These are phyloP conservation scores for Lepisosteus oculatus DNA, from an alignment of 2,113 vertebrate genomes.

Conservation along the genomic window DNA sequence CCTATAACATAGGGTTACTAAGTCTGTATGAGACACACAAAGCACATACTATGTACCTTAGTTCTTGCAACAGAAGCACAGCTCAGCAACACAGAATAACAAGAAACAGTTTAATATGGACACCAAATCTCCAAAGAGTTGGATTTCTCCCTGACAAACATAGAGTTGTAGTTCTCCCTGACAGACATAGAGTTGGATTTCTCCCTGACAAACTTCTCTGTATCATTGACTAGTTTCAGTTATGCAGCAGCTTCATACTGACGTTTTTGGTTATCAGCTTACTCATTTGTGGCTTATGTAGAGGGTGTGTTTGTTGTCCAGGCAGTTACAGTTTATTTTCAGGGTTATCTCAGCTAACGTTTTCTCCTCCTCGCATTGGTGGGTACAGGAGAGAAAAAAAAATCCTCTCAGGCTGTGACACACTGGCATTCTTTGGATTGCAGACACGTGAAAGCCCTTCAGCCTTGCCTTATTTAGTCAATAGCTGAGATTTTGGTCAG, in stretches of 20 bases:
- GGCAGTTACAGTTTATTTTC: conserved; percentile 9
- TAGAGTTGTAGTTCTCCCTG: no score
- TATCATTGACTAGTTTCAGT: background rate
- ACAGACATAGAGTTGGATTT: no score
- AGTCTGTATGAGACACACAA: no score
- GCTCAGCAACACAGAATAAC: no score
- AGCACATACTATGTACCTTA: no score
- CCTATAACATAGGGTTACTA: no score
- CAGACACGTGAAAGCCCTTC: conserved; percentile 16
- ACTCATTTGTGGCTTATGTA: conserved; percentile 12
- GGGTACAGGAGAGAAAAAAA: background rate
- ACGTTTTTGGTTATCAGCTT: conserved; percentile 15
- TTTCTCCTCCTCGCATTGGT: background rate
- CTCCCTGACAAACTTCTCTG: no score
- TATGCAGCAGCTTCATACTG: conserved; percentile 26
- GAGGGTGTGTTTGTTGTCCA: conserved; percentile 3
- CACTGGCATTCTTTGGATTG: conserved; percentile 23
- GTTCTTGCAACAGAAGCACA: no score
- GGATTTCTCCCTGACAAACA: no score
- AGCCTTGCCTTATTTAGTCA: conserved; percentile 41
- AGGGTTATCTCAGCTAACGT: conserved; percentile 19
- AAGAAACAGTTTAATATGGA: no score
- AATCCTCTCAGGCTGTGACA: conserved; percentile 12
- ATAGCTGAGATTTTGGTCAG: background rate
- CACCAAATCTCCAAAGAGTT: no score